Percentiles rank a stretch among this genome's conserved stretches.
Conservation (phyloP, 2,113 vertebrate genomes). For the Globicephala melas region DNA sequence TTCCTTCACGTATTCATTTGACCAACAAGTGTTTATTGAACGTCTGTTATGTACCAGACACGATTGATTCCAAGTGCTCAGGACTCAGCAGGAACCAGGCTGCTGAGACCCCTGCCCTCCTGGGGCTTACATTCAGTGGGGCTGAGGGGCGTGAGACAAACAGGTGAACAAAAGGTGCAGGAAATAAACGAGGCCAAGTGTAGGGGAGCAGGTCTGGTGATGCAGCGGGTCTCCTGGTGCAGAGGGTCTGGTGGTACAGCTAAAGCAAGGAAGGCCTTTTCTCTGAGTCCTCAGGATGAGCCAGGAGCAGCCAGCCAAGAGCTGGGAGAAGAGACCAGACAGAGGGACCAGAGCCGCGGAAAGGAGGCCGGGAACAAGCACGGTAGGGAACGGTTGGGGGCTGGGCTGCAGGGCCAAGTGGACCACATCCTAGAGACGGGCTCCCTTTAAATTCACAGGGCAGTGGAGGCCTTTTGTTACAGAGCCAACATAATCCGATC, state of each 20-base stretch:
- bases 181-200: background rate
- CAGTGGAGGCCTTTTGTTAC: background rate
- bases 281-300: background rate
- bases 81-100: background rate
- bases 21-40: background rate
- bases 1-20: background rate
- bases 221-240: fast-evolving
- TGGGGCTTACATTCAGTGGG: background rate
- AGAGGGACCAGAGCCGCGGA: background rate
- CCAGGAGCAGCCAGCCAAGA: background rate
- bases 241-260: too few species aligned
- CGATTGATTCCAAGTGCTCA: background rate
- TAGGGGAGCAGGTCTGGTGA: too few species aligned
- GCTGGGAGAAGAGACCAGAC: background rate
- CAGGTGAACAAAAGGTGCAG: background rate
- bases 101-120: background rate
- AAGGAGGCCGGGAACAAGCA: background rate
- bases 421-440: background rate
- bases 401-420: fast-evolving
- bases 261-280: background rate
- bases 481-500: background rate
- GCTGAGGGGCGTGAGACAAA: background rate
- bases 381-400: fast-evolving
- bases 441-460: background rate
- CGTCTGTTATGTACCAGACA: fast-evolving